Conservation (phyloP, 1,140 invertebrate genomes). For the Orchesella cincta region DNA sequence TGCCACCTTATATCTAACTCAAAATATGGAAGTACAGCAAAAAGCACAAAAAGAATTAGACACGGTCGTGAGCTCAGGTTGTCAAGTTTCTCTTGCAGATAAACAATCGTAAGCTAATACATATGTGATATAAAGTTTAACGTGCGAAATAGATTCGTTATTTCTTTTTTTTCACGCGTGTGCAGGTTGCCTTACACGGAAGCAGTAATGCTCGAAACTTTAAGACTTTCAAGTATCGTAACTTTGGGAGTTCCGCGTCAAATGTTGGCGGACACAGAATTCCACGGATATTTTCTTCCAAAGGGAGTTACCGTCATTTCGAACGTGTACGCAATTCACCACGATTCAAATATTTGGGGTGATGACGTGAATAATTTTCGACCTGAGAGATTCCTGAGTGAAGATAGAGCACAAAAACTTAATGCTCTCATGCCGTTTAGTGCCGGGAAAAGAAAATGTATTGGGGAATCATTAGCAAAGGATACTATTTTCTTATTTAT, state of each 20-base stretch:
- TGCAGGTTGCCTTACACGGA: too few species aligned
- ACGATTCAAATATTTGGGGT: slow-evolving; percentile 68
- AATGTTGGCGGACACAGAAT: neutral
- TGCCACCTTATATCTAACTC: too few species aligned
- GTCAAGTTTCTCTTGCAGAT: too few species aligned
- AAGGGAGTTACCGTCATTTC: slow-evolving; percentile 62
- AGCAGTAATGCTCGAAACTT: neutral
- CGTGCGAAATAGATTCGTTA: too few species aligned
- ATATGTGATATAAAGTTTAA: too few species aligned
- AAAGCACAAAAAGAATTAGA: too few species aligned
- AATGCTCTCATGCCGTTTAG: neutral
- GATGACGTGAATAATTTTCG: slow-evolving; percentile 69
- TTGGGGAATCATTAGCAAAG: neutral
- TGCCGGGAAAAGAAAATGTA: neutral
- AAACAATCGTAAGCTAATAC: too few species aligned
- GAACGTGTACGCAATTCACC: slow-evolving; percentile 69
- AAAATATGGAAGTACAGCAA: too few species aligned
- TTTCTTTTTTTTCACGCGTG: too few species aligned
- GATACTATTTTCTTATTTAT: neutral
- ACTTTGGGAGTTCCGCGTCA: neutral
- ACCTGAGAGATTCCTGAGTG: slow-evolving; percentile 68
- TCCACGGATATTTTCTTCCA: slow-evolving; percentile 10
- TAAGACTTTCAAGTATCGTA: neutral
- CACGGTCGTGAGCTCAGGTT: too few species aligned
- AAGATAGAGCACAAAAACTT: slow-evolving; percentile 56